phyloP scores from a whole-genome alignment of 2,113 vertebrate genomes.

The Hypomesus transpacificus region DNA sequence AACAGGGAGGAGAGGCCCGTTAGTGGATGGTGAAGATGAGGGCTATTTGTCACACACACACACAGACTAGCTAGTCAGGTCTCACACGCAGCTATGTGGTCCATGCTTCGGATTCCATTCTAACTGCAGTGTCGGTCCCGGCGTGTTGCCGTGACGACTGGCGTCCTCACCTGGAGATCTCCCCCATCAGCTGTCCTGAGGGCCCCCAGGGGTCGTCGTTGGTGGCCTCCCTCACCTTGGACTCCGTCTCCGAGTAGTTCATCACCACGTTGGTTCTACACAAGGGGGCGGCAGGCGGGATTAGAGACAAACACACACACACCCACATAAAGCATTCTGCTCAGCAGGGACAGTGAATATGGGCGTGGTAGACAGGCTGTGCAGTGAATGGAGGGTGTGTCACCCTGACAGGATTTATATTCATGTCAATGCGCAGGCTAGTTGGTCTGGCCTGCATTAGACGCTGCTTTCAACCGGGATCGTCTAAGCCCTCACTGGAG shows the following conservation, averaged over 20 bases:
- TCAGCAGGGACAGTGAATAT: not conserved
- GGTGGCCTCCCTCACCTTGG: constrained; percentile 99
- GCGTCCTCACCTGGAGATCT: constrained; percentile 87
- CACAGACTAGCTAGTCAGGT: not conserved
- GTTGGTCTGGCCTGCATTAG: too few relatives aligned
- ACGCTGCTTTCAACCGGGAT: too few relatives aligned
- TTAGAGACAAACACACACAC: not conserved
- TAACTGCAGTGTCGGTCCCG: too few relatives aligned
- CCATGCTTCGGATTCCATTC: too few relatives aligned
- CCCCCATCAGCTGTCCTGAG: constrained; percentile 95
- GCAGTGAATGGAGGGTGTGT: too few relatives aligned
- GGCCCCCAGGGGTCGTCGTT: constrained; percentile 99
- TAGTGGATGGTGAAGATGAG: too few relatives aligned
- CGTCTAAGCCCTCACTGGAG: too few relatives aligned
- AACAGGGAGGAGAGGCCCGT: too few relatives aligned
- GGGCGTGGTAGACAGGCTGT: too few relatives aligned
- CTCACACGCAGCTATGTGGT: too few relatives aligned
- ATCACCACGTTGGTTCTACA: constrained; percentile 97
- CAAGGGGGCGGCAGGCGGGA: not conserved
- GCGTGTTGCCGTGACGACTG: not conserved
- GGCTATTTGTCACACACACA: not conserved
- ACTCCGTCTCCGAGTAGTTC: constrained; percentile 99
- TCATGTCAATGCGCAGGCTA: too few relatives aligned
- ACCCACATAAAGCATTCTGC: not conserved
- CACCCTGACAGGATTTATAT: too few relatives aligned